Percentiles rank a stretch among this genome's conserved stretches.
phyloP scores from a whole-genome alignment of 2,797 vertebrate species.

The Simalia tracyae region DNA sequence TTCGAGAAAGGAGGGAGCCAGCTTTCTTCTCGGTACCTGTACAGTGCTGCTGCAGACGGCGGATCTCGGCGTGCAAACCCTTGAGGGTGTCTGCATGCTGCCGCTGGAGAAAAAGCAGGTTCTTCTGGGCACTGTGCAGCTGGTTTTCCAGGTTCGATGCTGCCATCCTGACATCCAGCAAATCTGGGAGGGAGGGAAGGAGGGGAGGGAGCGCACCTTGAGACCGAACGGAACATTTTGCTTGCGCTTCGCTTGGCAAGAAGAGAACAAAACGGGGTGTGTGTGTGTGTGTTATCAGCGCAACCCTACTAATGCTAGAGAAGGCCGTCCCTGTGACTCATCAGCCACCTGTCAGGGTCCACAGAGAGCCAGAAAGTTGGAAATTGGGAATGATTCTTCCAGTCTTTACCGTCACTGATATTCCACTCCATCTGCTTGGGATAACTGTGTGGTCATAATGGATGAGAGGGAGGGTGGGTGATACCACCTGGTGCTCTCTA shows the following conservation, averaged over 20 bases:
- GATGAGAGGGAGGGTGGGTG: not conserved
- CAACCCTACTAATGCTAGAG: not conserved
- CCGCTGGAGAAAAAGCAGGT: slow-evolving; percentile 95
- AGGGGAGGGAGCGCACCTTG: not conserved
- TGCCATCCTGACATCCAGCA: slow-evolving; percentile 81
- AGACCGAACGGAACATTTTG: no score
- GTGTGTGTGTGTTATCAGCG: not conserved
- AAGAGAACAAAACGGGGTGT: no score
- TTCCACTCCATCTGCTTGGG: not conserved
- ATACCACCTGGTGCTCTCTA: slow-evolving; percentile 6
- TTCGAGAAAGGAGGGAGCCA: not conserved
- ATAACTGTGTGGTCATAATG: not conserved
- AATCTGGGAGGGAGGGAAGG: slow-evolving; percentile 45
- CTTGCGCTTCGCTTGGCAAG: no score
- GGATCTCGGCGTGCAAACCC: slow-evolving; percentile 91
- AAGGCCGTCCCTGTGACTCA: not conserved
- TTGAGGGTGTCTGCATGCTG: slow-evolving; percentile 91
- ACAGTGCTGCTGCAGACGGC: slow-evolving; percentile 94
- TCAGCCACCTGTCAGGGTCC: not conserved
- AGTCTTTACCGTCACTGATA: not conserved
- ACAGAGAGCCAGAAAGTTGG: not conserved
- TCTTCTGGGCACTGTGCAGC: slow-evolving; percentile 95
- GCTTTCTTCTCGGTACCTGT: slow-evolving; percentile 77
- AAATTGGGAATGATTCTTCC: not conserved
- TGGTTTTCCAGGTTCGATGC: slow-evolving; percentile 92